Base-by-base conservation (phyloP, 1,140 invertebrate species). In the Drosophila sechellia region DNA sequence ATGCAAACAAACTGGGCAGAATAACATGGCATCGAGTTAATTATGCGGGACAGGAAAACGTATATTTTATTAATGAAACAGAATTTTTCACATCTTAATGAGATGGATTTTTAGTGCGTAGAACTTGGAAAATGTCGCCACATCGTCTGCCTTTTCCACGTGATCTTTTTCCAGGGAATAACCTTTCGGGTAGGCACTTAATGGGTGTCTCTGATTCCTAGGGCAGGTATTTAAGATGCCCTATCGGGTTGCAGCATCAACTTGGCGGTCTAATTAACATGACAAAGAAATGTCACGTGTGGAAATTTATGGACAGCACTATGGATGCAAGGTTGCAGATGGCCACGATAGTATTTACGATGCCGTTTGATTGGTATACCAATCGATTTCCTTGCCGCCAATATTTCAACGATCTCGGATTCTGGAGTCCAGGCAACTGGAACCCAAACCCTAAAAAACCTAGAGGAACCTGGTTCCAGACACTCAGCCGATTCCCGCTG, bases 191-290 rank as follows among this genome's bases (percentile, higher is more conserved):
- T 37, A 50, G 70, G 69, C 74, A 71, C 54, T 75, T 87, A 72
- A 86, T 66, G 79, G 61, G 45, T 72, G 49, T 57, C 34, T 69
- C 42, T 25, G 80, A 74, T 72, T 81, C 61, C 34, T 70, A 69
- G 75, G 58, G 65, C 84, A 89, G 85, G 84, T 89, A 80, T 80
- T 68, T 89, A 52, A 80, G 85, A 84, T 89, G 63, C 60, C 60
- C 79, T 87, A 89, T 89, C 84, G 69, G 73, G 71, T 89, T 84
- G 78, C 80, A 70, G 75, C 66, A 73, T 68, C 68, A 59, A 69
- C 77, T 80, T 66, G 77, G 89, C 90, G 89, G 90, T 86, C 71
- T 86, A 89, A 91, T 91, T 91, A 91, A 91, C 90, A 91, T 91
- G 70, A 91, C 90, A 91, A 91, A 91, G 90, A 83, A 86, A 83